Evolutionary conservation across 2,113 vertebrate species (phyloP).

Genomic region (Sinocyclocheilus rhinocerous): DNA sequence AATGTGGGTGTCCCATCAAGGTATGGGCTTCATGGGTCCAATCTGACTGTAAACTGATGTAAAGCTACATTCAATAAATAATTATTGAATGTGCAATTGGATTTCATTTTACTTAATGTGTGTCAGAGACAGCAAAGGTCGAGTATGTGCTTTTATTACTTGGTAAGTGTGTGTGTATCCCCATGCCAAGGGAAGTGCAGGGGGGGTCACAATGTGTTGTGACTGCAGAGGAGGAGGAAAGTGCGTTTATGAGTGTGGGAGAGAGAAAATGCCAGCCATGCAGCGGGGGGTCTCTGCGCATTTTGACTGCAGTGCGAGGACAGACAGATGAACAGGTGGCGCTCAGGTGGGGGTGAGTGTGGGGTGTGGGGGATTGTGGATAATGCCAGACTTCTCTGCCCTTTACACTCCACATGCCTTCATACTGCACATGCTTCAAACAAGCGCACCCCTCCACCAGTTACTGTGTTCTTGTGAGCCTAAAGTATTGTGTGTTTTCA

Average conservation of each 20-base stretch:
- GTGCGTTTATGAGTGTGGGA: conserved; percentile 45
- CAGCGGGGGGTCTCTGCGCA: conserved; percentile 44
- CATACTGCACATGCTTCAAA: conserved; percentile 42
- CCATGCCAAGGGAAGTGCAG: conserved; percentile 58
- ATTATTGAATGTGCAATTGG: not conserved
- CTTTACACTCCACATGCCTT: conserved; percentile 68
- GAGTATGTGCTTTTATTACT: not conserved
- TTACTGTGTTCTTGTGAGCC: not conserved
- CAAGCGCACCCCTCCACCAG: not conserved
- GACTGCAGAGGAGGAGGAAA: conserved; percentile 19
- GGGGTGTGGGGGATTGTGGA: conserved; percentile 60
- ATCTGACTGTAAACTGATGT: no score
- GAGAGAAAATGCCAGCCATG: conserved; percentile 43
- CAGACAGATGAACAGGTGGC: conserved; percentile 87
- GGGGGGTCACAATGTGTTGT: conserved; percentile 43
- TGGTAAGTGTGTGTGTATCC: conserved; percentile 24
- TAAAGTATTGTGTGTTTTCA: not conserved
- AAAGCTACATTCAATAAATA: not conserved
- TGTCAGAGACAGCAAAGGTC: not conserved
- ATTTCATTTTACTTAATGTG: not conserved
- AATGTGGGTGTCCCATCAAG: not conserved
- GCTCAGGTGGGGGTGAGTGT: conserved; percentile 75
- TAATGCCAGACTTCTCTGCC: conserved; percentile 61
- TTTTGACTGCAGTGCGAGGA: conserved; percentile 62
- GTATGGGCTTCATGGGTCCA: not conserved